Percentiles rank a stretch among this genome's conserved stretches.
These are phyloP conservation scores for Tyria jacobaeae DNA, from an alignment of 2,888 invertebrate species.

Conservation along the genomic window DNA sequence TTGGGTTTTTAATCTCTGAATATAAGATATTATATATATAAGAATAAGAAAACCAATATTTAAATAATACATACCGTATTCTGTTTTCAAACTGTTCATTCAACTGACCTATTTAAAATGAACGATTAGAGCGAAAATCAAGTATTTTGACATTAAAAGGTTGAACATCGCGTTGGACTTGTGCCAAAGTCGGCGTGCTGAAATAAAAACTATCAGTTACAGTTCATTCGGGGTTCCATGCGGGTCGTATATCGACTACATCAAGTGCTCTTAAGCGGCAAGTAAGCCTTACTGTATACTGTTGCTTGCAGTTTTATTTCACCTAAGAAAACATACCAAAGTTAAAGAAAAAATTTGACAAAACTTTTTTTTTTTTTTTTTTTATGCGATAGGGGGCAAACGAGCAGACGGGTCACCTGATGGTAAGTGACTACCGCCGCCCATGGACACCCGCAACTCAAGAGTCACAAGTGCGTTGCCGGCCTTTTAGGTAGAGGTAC, in stretches of 20 bases:
- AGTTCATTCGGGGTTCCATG: slow-evolving; percentile 6
- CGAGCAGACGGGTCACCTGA: too few relatives aligned
- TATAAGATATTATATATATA: too few relatives aligned
- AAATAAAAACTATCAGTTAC: slow-evolving; percentile 43
- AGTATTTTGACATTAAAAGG: slow-evolving; percentile 45
- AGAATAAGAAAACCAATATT: slow-evolving; percentile 34
- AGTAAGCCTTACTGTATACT: neutral
- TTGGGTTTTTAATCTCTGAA: too few relatives aligned
- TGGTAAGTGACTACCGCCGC: too few relatives aligned
- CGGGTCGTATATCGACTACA: slow-evolving; percentile 1
- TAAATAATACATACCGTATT: slow-evolving; percentile 37
- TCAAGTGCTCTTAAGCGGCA: neutral
- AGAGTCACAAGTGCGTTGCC: too few relatives aligned
- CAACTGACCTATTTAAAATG: slow-evolving; percentile 34
- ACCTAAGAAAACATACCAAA: neutral
- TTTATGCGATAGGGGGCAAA: too few relatives aligned
- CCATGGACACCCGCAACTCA: too few relatives aligned
- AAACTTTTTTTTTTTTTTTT: too few relatives aligned
- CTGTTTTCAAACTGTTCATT: slow-evolving; percentile 28
- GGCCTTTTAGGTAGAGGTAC: too few relatives aligned
- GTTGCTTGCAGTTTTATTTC: neutral
- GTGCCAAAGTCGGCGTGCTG: slow-evolving; percentile 35
- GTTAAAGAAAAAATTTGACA: too few relatives aligned
- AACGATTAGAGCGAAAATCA: slow-evolving; percentile 41
- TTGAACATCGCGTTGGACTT: slow-evolving; percentile 36